phyloP scores from a whole-genome alignment of 2,888 invertebrate species.

The Dryococelus australis region DNA sequence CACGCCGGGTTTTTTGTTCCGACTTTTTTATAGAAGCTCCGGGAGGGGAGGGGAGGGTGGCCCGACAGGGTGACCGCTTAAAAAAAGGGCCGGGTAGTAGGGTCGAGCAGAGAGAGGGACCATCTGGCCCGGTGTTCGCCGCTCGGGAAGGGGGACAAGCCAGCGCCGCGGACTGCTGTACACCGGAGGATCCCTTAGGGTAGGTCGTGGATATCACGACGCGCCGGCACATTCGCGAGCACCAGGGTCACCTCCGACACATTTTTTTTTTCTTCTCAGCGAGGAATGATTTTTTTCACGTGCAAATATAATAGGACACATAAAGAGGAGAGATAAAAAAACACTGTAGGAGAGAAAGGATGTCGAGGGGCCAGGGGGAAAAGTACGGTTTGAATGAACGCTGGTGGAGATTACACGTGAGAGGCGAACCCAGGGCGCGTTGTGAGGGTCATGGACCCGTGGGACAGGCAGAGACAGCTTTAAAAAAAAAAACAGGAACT shows the following conservation, averaged over 20 bases:
- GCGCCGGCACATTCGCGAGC: background rate
- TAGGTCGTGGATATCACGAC: conserved; percentile 6
- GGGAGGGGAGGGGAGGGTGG: background rate
- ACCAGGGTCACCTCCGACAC: background rate
- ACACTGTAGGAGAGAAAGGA: conserved; percentile 13
- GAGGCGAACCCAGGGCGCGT: background rate
- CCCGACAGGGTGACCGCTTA: conserved; percentile 27
- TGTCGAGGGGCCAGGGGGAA: background rate
- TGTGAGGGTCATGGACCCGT: conserved; percentile 21
- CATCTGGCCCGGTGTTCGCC: conserved; percentile 23
- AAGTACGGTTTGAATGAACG: conserved; percentile 12
- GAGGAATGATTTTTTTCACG: conserved; percentile 9
- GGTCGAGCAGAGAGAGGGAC: background rate
- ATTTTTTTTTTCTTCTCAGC: background rate
- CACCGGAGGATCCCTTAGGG: conserved; percentile 18
- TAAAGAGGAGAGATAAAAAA: conserved; percentile 12
- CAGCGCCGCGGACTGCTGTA: background rate
- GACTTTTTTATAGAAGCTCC: conserved; percentile 13
- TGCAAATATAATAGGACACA: conserved; percentile 23
- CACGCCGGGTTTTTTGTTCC: conserved; percentile 22
- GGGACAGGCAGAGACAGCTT: background rate
- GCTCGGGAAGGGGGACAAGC: background rate
- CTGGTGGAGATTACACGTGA: conserved; percentile 8
- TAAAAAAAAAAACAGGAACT: background rate
- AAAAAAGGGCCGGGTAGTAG: background rate